Evolutionary conservation across 2,113 vertebrate genomes (phyloP).

Genomic region (Gnathonemus echidnorhynchus): DNA sequence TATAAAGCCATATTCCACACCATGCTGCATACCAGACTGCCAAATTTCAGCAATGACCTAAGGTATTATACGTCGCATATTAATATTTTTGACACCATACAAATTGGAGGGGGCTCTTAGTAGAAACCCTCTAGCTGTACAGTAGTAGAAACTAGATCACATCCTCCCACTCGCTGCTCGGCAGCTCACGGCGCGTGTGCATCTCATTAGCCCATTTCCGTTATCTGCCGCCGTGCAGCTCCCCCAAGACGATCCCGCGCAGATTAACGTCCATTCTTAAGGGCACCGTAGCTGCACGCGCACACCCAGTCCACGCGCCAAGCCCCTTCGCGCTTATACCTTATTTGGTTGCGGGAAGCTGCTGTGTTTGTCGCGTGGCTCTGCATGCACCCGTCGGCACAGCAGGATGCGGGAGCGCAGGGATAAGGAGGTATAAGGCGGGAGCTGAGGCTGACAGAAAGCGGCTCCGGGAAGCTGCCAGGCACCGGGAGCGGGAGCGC

Average conservation of each 20-base stretch:
- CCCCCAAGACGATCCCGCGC: not conserved
- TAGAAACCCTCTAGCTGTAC: not conserved
- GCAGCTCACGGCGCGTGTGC: not conserved
- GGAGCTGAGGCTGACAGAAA: not conserved
- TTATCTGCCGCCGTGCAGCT: slow-evolving; percentile 14
- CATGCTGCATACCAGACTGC: not conserved
- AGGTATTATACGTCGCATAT: not conserved
- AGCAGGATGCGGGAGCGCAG: not conserved
- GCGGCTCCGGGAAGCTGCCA: not conserved
- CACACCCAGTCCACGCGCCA: not conserved
- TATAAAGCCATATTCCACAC: not conserved
- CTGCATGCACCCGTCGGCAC: not conserved
- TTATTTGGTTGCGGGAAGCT: not conserved
- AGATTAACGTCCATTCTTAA: not conserved
- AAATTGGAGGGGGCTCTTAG: slow-evolving; percentile 1
- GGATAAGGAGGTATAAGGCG: not conserved
- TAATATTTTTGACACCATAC: not conserved
- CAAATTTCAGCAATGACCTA: not conserved
- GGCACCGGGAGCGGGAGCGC: no score
- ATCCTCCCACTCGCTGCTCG: not conserved
- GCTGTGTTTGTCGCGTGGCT: not conserved
- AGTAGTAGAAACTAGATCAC: not conserved
- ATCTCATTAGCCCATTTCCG: slow-evolving; percentile 41
- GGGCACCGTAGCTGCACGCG: not conserved
- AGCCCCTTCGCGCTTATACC: not conserved